Base-by-base conservation (phyloP, 2,888 invertebrate genomes). In the Eupithecia pulchellata region DNA sequence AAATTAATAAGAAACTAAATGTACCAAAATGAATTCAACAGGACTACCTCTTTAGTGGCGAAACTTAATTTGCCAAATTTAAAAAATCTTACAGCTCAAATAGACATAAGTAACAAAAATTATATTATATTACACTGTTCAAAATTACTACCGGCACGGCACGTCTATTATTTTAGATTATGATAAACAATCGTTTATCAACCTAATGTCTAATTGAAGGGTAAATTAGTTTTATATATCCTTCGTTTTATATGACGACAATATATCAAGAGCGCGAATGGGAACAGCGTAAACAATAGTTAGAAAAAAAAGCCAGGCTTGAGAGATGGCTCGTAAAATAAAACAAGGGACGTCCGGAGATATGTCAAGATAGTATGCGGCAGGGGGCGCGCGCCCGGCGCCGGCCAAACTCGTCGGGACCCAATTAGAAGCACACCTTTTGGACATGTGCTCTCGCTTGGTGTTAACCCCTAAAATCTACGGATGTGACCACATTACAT, bases 371-470 rank as follows among this genome's bases (percentile, higher is more conserved):
- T 94, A 94, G 91, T 82, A 86, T 89, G 87, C 91, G 88, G 88
- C 90, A 89, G 91, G 90, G 90, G 90, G 91, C 83, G 83, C 81
- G 80, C 71, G 85, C 82, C 84, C 82, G 87, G 91, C 90, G 90
- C 89, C 91, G 89, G 84, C 80, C 85, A 81, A 79, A 80, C 85
- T 84, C 87, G 85, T 84, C 85, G 86, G 87, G 89, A 89, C 92
- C 93, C 94, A 94, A 94, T 94, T 94, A 94, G 94, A 91, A 87
- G 86, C 91, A 93, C 93, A 94, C 93, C 93, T 93, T 93, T 93
- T 88, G 89, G 92, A 92, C 93, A 93, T 92, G 91, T 93, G 93
- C 92, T 91, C 87, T 88, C 86, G 83, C 87, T 88, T 85, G 89
- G 85, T 82, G 86, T 89, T 89, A 91, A 89, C 88, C 84, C 86